Percentiles rank a stretch among this genome's conserved stretches.
Evolutionary conservation across 2,888 invertebrate genomes (phyloP).

Genomic region (Diloba caeruleocephala): DNA sequence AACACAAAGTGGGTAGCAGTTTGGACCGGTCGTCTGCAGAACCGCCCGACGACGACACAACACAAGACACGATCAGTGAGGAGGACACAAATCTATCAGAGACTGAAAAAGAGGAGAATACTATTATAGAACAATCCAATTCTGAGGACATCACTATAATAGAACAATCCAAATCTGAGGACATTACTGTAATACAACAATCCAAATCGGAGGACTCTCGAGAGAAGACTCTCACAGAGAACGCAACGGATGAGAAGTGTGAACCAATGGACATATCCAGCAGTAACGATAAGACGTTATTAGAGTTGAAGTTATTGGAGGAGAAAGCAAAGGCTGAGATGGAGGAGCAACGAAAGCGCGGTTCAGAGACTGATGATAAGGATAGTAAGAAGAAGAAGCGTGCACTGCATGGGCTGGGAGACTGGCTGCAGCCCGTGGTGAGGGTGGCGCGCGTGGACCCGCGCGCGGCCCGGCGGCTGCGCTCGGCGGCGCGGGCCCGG

Average conservation of each 20-base stretch:
- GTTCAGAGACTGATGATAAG: constrained; percentile 71
- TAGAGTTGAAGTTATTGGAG: constrained; percentile 65
- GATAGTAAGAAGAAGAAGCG: constrained; percentile 73
- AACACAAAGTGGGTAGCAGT: constrained; percentile 69
- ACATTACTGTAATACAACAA: too few species aligned
- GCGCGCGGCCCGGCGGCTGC: constrained; percentile 69
- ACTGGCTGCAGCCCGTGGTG: constrained; percentile 91
- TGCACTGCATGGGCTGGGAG: constrained; percentile 68
- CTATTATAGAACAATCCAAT: constrained; percentile 52
- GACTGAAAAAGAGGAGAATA: constrained; percentile 61
- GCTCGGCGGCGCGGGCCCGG: constrained; percentile 70
- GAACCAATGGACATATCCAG: constrained; percentile 54
- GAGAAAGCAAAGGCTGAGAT: constrained; percentile 64
- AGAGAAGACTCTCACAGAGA: constrained; percentile 46
- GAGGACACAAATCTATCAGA: constrained; percentile 70
- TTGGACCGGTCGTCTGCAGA: constrained; percentile 75
- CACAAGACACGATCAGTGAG: constrained; percentile 73
- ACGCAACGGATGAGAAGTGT: constrained; percentile 25
- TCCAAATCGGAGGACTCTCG: constrained; percentile 56
- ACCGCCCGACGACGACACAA: constrained; percentile 73
- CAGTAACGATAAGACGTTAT: constrained; percentile 57
- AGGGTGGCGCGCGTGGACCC: constrained; percentile 91
- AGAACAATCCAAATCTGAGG: too few species aligned
- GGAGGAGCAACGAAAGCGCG: constrained; percentile 62
- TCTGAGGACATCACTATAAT: too few species aligned